A percentile compares a stretch with the other conserved stretches of the same genome.
phyloP scores from a whole-genome alignment of 35 echinoderm and acorn worm species.

The Anneissia japonica region DNA sequence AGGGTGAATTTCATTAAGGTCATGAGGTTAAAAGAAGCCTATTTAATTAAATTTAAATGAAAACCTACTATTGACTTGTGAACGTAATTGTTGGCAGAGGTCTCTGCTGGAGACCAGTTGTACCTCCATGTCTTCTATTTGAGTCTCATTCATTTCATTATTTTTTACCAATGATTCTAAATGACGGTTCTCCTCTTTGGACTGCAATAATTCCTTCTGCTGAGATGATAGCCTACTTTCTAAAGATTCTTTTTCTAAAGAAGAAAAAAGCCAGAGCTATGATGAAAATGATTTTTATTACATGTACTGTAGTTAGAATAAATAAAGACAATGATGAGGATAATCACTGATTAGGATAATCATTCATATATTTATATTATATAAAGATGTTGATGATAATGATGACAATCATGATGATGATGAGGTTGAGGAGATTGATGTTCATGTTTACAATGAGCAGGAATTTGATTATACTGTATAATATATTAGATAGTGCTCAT shows the following conservation, averaged over 20 bases:
- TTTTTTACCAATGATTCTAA: not conserved
- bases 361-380: not conserved
- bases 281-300: not conserved
- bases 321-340: conserved; percentile 13
- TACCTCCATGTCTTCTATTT: not conserved
- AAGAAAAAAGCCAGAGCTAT: not conserved
- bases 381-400: conserved; percentile 28
- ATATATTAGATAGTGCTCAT: too few species aligned
- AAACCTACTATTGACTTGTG: not conserved
- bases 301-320: not conserved
- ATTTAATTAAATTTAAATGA: too few species aligned
- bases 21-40: too few species aligned
- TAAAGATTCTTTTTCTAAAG: not conserved
- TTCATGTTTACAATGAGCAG: too few species aligned
- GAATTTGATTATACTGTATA: too few species aligned
- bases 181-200: not conserved
- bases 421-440: too few species aligned
- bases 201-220: not conserved
- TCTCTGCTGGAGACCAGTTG: not conserved
- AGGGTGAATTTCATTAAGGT: too few species aligned
- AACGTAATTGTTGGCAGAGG: not conserved
- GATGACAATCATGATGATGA: conserved; percentile 19
- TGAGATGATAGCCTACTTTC: not conserved
- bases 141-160: not conserved
- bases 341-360: not conserved